Conservation (phyloP, 2,797 vertebrate genomes). For the Epinephelus awoara region DNA sequence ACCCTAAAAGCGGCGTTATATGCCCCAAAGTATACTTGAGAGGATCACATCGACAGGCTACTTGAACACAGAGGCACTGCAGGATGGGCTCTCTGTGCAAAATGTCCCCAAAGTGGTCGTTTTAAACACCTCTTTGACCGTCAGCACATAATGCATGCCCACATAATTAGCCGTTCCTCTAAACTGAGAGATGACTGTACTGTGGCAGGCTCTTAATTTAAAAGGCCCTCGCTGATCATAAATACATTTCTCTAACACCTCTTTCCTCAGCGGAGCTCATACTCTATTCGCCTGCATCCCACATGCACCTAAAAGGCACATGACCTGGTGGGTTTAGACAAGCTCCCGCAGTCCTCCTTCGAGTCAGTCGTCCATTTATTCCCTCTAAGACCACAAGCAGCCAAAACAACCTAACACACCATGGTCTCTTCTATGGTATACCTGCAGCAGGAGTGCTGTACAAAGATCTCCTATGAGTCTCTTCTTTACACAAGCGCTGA, state of each 20-base stretch:
- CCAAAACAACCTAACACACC: constrained; percentile 51
- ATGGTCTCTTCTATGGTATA: constrained; percentile 39
- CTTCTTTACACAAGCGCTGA: constrained; percentile 50
- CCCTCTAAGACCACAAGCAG: constrained; percentile 62
- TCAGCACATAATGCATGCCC: not conserved
- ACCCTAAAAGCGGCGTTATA: not conserved
- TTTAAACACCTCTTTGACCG: constrained; percentile 3
- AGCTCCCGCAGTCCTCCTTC: constrained; percentile 29
- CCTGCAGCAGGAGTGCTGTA: constrained; percentile 42
- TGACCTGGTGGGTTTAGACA: constrained; percentile 18
- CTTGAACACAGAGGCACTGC: not conserved
- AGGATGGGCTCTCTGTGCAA: not conserved
- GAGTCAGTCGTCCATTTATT: constrained; percentile 39
- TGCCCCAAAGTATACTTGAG: not conserved
- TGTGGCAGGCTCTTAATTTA: not conserved
- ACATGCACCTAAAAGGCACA: constrained; percentile 6
- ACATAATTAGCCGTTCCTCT: not conserved
- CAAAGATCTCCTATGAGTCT: constrained; percentile 72
- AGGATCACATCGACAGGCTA: not conserved
- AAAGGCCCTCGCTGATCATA: not conserved
- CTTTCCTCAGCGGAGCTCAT: constrained; percentile 15
- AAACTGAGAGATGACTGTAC: not conserved
- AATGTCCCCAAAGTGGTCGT: not conserved
- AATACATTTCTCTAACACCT: not conserved
- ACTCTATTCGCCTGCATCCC: not conserved